Evolutionary conservation across 2,888 invertebrate genomes (phyloP).

Genomic region (Cacoxenus indagator): DNA sequence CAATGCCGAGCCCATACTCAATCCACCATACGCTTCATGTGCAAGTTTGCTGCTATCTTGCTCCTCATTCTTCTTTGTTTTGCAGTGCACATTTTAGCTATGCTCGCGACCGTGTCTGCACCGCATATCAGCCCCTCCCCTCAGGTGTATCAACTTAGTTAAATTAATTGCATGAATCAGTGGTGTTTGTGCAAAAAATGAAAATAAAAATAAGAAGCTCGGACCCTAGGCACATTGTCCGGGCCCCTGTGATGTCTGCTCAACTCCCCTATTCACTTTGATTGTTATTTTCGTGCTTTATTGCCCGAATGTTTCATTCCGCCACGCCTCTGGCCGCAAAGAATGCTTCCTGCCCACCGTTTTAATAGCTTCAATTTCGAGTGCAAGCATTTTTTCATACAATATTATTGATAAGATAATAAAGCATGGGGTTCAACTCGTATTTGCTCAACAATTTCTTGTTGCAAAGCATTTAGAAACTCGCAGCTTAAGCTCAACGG

Average conservation of each 20-base stretch:
- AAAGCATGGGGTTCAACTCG: not conserved
- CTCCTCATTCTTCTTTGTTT: not conserved
- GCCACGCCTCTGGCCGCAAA: not conserved
- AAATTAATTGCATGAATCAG: constrained; percentile 5
- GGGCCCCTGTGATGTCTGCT: not conserved
- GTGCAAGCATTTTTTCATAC: not conserved
- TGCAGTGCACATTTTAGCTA: not conserved
- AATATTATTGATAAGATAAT: not conserved
- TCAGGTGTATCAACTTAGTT: not conserved
- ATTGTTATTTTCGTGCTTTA: not conserved
- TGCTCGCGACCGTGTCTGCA: not conserved
- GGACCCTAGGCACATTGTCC: too few species aligned
- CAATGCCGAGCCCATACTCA: too few species aligned
- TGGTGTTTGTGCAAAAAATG: not conserved
- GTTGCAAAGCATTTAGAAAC: not conserved
- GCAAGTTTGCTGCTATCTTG: constrained; percentile 17
- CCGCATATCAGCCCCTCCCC: not conserved
- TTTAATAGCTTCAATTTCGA: not conserved
- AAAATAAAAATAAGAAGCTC: not conserved
- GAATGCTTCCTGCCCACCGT: not conserved
- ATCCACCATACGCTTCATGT: constrained; percentile 43
- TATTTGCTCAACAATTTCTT: not conserved
- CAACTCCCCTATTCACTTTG: not conserved
- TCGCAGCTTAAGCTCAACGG: not conserved
- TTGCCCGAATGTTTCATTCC: not conserved